Evolutionary conservation across 2,888 invertebrate genomes (phyloP).

Genomic region (Pelosia muscerda): DNA sequence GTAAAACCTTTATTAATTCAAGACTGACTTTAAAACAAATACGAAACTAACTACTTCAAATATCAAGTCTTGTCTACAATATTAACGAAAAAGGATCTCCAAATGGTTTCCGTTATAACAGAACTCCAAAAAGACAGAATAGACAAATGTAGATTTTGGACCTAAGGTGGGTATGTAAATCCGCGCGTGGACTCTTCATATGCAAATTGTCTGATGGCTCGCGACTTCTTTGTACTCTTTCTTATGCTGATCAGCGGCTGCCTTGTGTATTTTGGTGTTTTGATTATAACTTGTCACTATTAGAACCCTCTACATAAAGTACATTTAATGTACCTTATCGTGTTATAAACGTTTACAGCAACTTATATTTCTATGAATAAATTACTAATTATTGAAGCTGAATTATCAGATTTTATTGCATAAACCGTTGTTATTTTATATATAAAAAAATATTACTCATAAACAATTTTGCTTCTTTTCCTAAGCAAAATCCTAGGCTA

Average conservation of each 20-base stretch:
- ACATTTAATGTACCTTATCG: not conserved
- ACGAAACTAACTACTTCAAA: not conserved
- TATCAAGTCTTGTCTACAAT: conserved; percentile 4
- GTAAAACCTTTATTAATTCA: not conserved
- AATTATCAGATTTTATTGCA: not conserved
- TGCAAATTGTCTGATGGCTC: conserved; percentile 77
- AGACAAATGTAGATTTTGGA: conserved; percentile 75
- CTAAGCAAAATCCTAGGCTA: conserved; percentile 52
- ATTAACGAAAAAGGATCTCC: conserved; percentile 29
- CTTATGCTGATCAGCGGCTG: conserved; percentile 69
- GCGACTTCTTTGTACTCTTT: conserved; percentile 70
- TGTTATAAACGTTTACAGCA: not conserved
- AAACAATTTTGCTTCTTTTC: conserved; percentile 29
- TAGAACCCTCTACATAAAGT: conserved; percentile 18
- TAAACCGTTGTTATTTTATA: not conserved
- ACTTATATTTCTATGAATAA: not conserved
- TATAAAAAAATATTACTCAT: conserved; percentile 38
- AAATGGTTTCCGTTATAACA: conserved; percentile 38
- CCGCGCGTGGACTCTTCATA: conserved; percentile 84
- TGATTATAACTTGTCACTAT: conserved; percentile 50
- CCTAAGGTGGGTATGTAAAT: conserved; percentile 79
- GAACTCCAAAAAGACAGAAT: conserved; percentile 56
- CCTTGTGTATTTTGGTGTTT: conserved; percentile 55
- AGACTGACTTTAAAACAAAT: not conserved
- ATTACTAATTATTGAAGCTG: not conserved